Evolutionary conservation across 2,888 invertebrate species (phyloP).

Genomic region (Willowsia nigromaculata): DNA sequence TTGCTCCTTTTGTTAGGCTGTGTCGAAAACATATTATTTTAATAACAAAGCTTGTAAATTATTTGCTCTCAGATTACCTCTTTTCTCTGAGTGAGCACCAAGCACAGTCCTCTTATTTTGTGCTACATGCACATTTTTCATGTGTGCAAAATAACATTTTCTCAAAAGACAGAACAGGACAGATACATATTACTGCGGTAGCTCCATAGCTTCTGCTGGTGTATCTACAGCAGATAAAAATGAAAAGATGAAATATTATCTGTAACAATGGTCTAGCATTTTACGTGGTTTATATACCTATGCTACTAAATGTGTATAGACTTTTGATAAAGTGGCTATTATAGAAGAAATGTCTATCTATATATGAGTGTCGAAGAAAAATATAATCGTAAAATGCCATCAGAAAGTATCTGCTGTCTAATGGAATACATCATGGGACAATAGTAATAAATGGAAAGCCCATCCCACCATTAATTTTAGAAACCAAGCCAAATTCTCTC

Average conservation of each 20-base stretch:
- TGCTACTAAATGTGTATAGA: not conserved
- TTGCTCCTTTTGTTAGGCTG: not conserved
- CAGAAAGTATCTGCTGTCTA: not conserved
- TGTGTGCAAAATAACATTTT: slow-evolving; percentile 35
- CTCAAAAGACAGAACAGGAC: not conserved
- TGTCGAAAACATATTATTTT: slow-evolving; percentile 48
- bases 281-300: not conserved
- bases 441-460: slow-evolving; percentile 45
- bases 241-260: slow-evolving; percentile 42
- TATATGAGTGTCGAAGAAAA: not conserved
- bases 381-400: slow-evolving; percentile 57
- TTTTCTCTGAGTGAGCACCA: no score
- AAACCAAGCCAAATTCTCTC: no score
- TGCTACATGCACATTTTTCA: not conserved
- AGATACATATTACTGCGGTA: not conserved
- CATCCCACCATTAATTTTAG: slow-evolving; percentile 46
- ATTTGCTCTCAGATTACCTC: slow-evolving; percentile 68
- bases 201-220: not conserved
- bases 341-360: not conserved
- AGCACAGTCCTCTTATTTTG: no score
- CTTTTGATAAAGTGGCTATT: slow-evolving; percentile 43
- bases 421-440: not conserved
- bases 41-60: slow-evolving; percentile 62
- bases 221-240: not conserved
- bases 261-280: slow-evolving; percentile 19